These are phyloP conservation scores for Poecilus cupreus DNA, from an alignment of 2,888 invertebrate genomes.

Conservation along the genomic window DNA sequence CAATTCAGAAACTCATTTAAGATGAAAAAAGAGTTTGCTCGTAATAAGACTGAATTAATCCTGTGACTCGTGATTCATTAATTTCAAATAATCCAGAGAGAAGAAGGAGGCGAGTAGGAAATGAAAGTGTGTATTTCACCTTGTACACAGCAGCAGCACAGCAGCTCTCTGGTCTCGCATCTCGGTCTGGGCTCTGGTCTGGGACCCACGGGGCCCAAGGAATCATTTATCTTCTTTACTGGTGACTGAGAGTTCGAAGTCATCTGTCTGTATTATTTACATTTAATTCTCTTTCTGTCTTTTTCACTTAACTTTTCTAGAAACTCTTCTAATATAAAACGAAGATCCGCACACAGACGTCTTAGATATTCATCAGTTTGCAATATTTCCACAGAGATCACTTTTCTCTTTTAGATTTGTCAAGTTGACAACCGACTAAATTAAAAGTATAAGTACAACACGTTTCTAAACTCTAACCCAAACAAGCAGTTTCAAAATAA, in stretches of 20 bases:
- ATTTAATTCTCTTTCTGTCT: conserved; percentile 59
- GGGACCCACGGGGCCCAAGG: conserved; percentile 7
- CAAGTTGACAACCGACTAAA: background rate
- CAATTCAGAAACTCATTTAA: conserved; percentile 50
- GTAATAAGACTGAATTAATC: conserved; percentile 54
- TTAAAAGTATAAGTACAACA: background rate
- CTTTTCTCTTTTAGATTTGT: background rate
- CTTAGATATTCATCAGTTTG: conserved; percentile 44
- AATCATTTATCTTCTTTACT: conserved; percentile 59
- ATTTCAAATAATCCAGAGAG: conserved; percentile 53
- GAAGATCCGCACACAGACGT: conserved; percentile 27
- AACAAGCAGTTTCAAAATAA: too few relatives aligned
- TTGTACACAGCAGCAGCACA: conserved; percentile 40
- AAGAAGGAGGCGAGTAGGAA: conserved; percentile 35
- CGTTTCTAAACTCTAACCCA: too few relatives aligned
- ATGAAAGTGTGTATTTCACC: conserved; percentile 49
- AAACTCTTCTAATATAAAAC: conserved; percentile 34
- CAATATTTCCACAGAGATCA: background rate
- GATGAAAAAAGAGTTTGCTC: conserved; percentile 32
- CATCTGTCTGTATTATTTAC: conserved; percentile 60
- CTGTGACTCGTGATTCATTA: conserved; percentile 54
- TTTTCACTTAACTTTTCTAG: conserved; percentile 53
- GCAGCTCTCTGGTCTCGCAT: too few relatives aligned
- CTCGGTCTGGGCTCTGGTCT: too few relatives aligned
- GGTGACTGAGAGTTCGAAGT: conserved; percentile 57